Conservation (phyloP, 2,888 invertebrate species). For the Alentia gelatinosa region DNA sequence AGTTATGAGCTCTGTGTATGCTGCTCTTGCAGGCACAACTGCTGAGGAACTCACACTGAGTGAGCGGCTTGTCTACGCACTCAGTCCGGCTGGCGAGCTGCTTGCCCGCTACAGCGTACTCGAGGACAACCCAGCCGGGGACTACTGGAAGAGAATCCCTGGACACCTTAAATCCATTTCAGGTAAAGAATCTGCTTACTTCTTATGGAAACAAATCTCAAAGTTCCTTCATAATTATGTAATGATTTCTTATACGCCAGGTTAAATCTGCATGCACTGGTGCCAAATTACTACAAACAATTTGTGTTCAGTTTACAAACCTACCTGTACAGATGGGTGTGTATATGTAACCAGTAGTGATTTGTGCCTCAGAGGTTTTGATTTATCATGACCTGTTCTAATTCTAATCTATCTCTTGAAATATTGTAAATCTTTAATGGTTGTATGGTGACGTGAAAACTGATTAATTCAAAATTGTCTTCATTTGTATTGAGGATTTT, state of each 20-base stretch:
- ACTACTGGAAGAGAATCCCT: constrained; percentile 79
- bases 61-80: constrained; percentile 75
- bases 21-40: not conserved
- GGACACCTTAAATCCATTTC: constrained; percentile 73
- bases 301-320: no score
- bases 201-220: not conserved
- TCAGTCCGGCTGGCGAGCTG: constrained; percentile 73
- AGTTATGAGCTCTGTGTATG: no score
- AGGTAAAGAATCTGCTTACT: constrained; percentile 66
- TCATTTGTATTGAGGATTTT: not conserved
- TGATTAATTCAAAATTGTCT: no score
- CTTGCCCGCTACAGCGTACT: constrained; percentile 75
- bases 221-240: not conserved
- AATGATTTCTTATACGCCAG: not conserved
- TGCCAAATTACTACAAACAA: no score
- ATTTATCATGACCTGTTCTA: no score
- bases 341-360: no score
- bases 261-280: no score
- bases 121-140: constrained; percentile 71
- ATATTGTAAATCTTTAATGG: no score
- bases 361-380: no score
- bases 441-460: no score
- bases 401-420: no score
- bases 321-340: no score
- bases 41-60: constrained; percentile 79